These are phyloP conservation scores for Todiramphus saurophagus DNA, from an alignment of 2,113 vertebrate genomes.

Conservation along the genomic window DNA sequence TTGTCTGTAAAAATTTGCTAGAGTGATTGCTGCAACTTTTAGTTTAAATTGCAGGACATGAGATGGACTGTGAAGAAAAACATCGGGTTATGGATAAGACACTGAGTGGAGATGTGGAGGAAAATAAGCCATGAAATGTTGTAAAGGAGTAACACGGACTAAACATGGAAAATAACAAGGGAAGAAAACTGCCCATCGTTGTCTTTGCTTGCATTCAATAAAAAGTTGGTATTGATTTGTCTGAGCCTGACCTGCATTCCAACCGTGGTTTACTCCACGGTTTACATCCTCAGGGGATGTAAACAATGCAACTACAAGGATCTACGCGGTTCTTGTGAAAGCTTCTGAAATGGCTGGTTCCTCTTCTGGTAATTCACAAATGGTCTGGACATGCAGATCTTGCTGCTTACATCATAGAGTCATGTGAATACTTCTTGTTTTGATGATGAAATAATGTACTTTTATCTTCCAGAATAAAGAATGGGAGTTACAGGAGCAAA, in stretches of 20 bases:
- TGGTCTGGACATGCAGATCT: not conserved
- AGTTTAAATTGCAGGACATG: not conserved
- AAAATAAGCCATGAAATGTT: not conserved
- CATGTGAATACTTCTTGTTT: not conserved
- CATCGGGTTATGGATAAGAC: not conserved
- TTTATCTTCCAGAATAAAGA: not conserved
- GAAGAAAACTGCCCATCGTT: not conserved
- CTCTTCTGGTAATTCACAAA: not conserved
- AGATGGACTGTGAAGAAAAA: not conserved
- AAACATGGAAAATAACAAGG: not conserved
- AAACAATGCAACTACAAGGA: not conserved
- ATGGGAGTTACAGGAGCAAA: not conserved
- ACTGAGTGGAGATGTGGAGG: not conserved
- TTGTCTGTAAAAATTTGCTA: not conserved
- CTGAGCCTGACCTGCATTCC: not conserved
- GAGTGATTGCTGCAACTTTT: not conserved
- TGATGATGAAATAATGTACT: not conserved
- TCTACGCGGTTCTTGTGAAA: not conserved
- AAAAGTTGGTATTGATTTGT: not conserved
- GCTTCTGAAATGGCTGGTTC: not conserved
- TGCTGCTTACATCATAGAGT: not conserved
- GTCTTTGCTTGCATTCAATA: not conserved
- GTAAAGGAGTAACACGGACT: not conserved
- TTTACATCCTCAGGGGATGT: not conserved
- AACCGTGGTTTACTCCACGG: not conserved